Percentiles rank a stretch among this genome's conserved stretches.
These are phyloP conservation scores for Sinocyclocheilus maitianheensis DNA, from an alignment of 2,113 vertebrate genomes.

Conservation along the genomic window DNA sequence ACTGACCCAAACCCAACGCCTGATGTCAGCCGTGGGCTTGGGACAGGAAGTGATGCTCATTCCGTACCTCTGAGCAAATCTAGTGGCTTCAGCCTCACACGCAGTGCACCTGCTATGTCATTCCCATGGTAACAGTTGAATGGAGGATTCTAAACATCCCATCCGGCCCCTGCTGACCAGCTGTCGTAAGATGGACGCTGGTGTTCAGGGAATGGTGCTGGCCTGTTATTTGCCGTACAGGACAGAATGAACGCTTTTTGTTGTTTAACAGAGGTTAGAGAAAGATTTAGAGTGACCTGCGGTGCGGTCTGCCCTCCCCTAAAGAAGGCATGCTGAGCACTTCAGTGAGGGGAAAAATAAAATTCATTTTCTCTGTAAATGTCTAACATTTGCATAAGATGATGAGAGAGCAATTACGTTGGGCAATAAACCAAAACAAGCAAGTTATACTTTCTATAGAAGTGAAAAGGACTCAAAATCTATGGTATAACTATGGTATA, in stretches of 20 bases:
- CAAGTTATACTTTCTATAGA: too few relatives aligned
- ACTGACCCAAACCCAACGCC: background rate
- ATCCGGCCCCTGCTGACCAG: conserved; percentile 15
- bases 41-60: conserved; percentile 39
- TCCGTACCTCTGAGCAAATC: conserved; percentile 14
- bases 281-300: background rate
- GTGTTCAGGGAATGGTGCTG: background rate
- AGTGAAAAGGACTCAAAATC: background rate
- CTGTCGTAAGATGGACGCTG: conserved; percentile 20
- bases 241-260: background rate
- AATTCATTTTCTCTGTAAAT: background rate
- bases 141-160: background rate
- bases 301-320: background rate
- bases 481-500: too few relatives aligned
- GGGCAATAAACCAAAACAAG: background rate
- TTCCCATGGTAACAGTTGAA: conserved; percentile 31
- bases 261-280: conserved; percentile 23
- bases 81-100: background rate
- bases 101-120: conserved; percentile 39
- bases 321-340: background rate
- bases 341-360: background rate
- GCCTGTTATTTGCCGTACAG: background rate
- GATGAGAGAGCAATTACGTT: background rate
- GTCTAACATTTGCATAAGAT: background rate
- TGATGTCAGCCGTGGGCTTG: conserved; percentile 30